phyloP scores from a whole-genome alignment of 1,140 invertebrate genomes.

The Drosophila repletoides region DNA sequence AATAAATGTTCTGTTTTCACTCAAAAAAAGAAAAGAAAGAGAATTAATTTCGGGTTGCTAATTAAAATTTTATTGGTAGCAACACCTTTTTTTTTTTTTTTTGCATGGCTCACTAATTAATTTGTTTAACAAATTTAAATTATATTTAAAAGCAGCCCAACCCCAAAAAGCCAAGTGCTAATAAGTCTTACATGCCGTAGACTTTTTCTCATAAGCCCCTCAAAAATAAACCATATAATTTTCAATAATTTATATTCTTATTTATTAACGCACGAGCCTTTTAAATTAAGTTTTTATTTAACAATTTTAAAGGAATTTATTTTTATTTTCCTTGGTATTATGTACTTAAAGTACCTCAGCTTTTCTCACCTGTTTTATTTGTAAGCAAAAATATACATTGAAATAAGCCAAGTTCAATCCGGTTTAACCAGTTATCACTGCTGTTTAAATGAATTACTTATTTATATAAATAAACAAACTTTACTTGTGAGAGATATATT shows the following conservation, averaged over 20 bases:
- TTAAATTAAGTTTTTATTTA: background rate
- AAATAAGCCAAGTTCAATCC: background rate
- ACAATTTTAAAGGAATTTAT: background rate
- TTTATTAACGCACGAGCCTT: constrained; percentile 14
- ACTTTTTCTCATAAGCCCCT: constrained; percentile 11
- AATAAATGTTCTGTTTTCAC: background rate
- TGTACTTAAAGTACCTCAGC: background rate
- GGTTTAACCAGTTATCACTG: no score
- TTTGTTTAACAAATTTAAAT: constrained; percentile 32
- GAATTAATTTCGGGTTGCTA: constrained; percentile 6
- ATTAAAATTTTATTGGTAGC: constrained; percentile 34
- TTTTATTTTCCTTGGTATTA: background rate
- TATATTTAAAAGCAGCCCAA: constrained; percentile 28
- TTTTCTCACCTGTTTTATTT: background rate
- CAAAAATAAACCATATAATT: constrained; percentile 28
- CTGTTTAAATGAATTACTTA: no score
- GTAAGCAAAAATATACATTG: background rate
- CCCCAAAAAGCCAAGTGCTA: constrained; percentile 16
- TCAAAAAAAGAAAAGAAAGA: no score
- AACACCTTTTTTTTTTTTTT: constrained; percentile 10
- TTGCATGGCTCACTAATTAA: constrained; percentile 17
- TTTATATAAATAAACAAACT: no score
- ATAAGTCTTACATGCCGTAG: constrained; percentile 20
- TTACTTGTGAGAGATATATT: no score
- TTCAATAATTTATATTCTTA: background rate